Conservation (phyloP, 2,888 invertebrate species). For the Cybosia mesomella region DNA sequence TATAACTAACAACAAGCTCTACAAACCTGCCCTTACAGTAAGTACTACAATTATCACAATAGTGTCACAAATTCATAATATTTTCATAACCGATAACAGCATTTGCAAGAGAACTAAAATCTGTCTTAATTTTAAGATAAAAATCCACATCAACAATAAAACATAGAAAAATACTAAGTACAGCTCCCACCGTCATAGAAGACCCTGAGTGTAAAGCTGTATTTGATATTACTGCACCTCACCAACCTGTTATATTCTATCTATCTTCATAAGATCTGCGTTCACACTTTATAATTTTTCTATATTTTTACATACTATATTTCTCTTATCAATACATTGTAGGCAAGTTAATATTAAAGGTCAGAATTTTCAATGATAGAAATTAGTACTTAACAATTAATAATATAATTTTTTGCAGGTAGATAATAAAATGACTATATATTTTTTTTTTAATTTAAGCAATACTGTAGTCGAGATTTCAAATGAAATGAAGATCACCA, state of each 20-base stretch:
- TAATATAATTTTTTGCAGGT: not conserved
- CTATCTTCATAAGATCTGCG: not conserved
- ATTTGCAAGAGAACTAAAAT: conserved; percentile 17
- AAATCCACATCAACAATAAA: conserved; percentile 56
- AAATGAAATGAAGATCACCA: not conserved
- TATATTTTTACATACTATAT: not conserved
- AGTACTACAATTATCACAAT: conserved; percentile 40
- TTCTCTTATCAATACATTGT: not conserved
- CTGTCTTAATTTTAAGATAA: conserved; percentile 30
- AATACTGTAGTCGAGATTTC: not conserved
- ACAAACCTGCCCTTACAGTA: not conserved
- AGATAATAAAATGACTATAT: not conserved
- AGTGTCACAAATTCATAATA: conserved; percentile 37
- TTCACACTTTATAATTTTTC: not conserved
- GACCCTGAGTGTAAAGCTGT: not conserved
- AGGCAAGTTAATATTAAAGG: not conserved
- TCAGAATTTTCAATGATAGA: conserved; percentile 2
- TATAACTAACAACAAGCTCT: not conserved
- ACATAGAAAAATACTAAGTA: conserved; percentile 21
- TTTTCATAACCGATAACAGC: conserved; percentile 8
- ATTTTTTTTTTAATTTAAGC: not conserved
- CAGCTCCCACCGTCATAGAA: not conserved
- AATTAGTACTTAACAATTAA: not conserved
- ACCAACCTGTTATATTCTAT: not conserved
- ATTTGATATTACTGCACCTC: not conserved